Conservation (phyloP, 2,797 vertebrate species). For the Tolypeutes matacus region DNA sequence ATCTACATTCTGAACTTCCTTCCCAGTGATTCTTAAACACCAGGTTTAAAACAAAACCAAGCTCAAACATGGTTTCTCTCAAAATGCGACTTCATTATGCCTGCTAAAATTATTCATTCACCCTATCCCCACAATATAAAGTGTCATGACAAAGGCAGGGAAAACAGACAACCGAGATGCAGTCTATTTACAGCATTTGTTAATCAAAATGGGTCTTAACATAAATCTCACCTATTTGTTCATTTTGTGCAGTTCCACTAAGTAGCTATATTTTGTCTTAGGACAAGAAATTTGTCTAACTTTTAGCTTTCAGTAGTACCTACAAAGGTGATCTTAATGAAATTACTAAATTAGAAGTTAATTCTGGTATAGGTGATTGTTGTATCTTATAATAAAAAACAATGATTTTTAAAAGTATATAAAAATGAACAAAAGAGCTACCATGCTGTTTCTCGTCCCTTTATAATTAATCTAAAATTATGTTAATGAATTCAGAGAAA, state of each 20-base stretch:
- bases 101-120: background rate
- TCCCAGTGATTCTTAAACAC: background rate
- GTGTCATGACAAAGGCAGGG: background rate
- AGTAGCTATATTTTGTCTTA: constrained; percentile 23
- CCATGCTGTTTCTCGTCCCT: background rate
- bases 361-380: background rate
- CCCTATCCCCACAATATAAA: background rate
- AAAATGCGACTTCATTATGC: background rate
- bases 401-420: constrained; percentile 32
- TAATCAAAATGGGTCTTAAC: constrained; percentile 30
- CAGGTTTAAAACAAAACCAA: background rate
- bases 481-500: constrained; percentile 19
- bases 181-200: background rate
- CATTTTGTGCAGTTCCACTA: background rate
- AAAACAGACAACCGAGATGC: background rate
- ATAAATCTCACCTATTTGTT: background rate
- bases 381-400: constrained; percentile 3
- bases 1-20: background rate
- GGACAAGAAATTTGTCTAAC: constrained; percentile 14
- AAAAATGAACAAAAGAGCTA: background rate
- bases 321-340: background rate
- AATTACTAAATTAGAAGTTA: constrained; percentile 35
- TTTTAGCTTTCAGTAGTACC: constrained; percentile 42
- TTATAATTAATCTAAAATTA: constrained; percentile 52
- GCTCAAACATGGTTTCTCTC: background rate